These are phyloP conservation scores for Caenorhabditis doughertyi DNA, from an alignment of 2,888 invertebrate genomes.

Conservation along the genomic window DNA sequence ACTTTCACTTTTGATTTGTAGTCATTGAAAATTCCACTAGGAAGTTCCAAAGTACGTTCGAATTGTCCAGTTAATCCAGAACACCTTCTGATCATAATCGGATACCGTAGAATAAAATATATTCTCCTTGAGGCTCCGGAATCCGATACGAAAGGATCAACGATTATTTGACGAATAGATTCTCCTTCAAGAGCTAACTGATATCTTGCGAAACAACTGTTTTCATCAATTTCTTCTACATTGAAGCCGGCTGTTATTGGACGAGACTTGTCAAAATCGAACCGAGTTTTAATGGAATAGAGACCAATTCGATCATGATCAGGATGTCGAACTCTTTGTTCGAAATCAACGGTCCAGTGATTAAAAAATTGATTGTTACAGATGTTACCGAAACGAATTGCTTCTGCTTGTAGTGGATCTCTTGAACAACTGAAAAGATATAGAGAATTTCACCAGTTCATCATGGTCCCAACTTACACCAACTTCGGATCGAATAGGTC, in stretches of 20 bases:
- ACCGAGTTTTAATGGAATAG: neutral
- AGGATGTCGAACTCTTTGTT: neutral
- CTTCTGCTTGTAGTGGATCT: neutral
- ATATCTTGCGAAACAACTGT: neutral
- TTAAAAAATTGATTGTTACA: constrained; percentile 1
- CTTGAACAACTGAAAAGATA: neutral
- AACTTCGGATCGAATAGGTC: constrained; percentile 1
- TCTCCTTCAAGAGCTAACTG: constrained; percentile 4
- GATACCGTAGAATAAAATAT: constrained; percentile 9
- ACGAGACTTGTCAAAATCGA: constrained; percentile 9
- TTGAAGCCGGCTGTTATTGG: neutral
- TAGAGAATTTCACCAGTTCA: neutral
- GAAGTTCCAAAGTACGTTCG: neutral
- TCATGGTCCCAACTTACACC: neutral
- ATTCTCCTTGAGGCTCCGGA: neutral
- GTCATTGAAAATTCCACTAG: neutral
- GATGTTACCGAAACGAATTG: constrained; percentile 32
- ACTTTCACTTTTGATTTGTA: constrained; percentile 1
- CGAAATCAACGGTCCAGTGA: constrained; percentile 31
- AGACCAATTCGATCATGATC: neutral
- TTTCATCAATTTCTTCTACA: neutral
- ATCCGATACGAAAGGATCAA: neutral
- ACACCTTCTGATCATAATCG: neutral
- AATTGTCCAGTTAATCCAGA: too few species aligned
- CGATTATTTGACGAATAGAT: constrained; percentile 12